These are phyloP conservation scores for Amiota mariae DNA, from an alignment of 2,888 invertebrate species.

Conservation along the genomic window DNA sequence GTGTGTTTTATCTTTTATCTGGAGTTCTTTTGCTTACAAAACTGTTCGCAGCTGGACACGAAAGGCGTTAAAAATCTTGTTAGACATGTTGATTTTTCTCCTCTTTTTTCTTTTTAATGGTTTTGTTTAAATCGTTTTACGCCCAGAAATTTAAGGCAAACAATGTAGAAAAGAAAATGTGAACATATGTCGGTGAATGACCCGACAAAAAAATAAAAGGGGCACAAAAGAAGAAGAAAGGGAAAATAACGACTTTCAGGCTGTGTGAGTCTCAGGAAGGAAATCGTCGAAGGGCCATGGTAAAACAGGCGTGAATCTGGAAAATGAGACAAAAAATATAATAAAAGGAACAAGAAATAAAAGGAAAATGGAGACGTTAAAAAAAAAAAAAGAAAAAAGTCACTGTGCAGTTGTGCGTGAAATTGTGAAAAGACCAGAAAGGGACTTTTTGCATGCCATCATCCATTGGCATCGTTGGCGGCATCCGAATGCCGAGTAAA, in stretches of 20 bases:
- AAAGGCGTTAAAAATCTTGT: conserved; percentile 20
- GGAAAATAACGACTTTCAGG: too few relatives aligned
- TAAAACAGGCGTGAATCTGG: conserved; percentile 25
- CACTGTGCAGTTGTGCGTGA: conserved; percentile 20
- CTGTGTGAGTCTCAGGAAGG: too few relatives aligned
- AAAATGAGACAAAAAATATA: background rate
- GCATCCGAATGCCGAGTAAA: background rate
- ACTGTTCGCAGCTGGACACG: conserved; percentile 8
- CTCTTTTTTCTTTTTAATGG: background rate
- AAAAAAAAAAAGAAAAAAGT: conserved; percentile 1
- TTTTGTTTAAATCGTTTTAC: conserved; percentile 5
- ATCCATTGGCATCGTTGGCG: background rate
- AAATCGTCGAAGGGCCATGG: background rate
- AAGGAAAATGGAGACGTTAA: background rate
- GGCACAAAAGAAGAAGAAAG: background rate
- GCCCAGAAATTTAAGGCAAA: conserved; percentile 16
- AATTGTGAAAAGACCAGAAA: conserved; percentile 16
- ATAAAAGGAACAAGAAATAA: background rate
- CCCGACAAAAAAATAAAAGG: conserved; percentile 13
- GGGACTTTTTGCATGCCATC: background rate
- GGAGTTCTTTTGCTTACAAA: background rate
- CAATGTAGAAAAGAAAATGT: background rate
- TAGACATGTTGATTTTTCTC: background rate
- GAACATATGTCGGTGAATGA: conserved; percentile 25
- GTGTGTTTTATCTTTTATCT: background rate